Base-by-base conservation (phyloP, 2,797 vertebrate genomes). In the Allobates femoralis region DNA sequence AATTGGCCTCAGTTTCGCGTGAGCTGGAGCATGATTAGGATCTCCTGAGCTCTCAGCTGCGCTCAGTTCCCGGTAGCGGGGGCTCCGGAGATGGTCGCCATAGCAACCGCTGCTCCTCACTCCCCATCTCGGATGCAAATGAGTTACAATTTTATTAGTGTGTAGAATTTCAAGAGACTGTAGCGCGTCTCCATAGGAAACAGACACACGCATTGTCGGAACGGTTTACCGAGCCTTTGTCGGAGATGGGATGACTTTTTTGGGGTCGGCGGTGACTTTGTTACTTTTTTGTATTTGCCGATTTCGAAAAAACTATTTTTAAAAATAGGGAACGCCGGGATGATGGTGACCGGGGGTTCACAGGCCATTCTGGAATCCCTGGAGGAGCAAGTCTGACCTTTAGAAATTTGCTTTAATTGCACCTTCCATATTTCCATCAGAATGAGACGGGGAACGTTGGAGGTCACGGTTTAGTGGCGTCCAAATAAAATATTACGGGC, bases 141-240 rank as follows among this genome's bases (percentile, higher is more conserved):
- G 90, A 95, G 93, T 93, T 91, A 84, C 91, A 93, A 95, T 95
- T 93, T 94, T 95, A 95, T 95, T 95, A 95, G 94, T 92, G 93
- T 93, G 92, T 91, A 91, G 93, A 94, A 94, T 94, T 95, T 93
- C 92, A 92, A 93, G 92, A 93, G 94, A 89, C 89, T 1, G 0
- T 88, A 90, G 91, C 81, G 90, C 87, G 90, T n/a, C 58, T 86
- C 60, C 46, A 83, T 84, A 88, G 79, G 89, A 71, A 89, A 86
- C 71, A 87, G 86, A 56, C 58, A 66, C 8, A 67, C 78, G 69
- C 30, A 58, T 58, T 26, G 53, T 71, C 32, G 53, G 53, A 32
- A 69, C n/a, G 16, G 53, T 83, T 83, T 55, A 41, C 67, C 23
- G 6, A 26, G 58, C 50, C 73, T 71, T 71, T 71, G 67, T 73